Evolutionary conservation across 64 coral and sea anemone genomes (phyloP), one percentile per base, ranked within the genome.

Genomic region (Stichodactyla helianthus): DNA sequence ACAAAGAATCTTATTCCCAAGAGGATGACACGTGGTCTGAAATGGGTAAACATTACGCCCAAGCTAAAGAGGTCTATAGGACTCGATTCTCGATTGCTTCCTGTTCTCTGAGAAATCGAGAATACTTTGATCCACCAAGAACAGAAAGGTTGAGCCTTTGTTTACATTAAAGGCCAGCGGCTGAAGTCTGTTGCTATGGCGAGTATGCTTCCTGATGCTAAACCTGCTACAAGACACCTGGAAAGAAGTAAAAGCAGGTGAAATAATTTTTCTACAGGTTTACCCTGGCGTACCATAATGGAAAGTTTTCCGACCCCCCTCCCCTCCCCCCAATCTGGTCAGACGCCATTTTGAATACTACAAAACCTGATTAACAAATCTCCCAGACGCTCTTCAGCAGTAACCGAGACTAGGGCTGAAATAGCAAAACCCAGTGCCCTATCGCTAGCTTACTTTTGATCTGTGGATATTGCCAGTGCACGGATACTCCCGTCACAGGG

Each of bases 401-500:
- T 31, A 31, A 31, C 28, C 28, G 28, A 31, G 28, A 31, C 28
- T 31, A 31, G 35, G 35, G 2, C 35, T 44, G 35, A 44, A 44
- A 44, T 44, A 44, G 2, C 35, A 44, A 44, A 44, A 0, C 35
- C 1, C 35, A 44, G 2, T 44, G 35, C 35, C 35, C 35, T 44
- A 44, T 44, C 62, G 5, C 12, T 0, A 13, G 9, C 76, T 68
- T 77, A 89, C 93, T 89, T 95, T 77, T 95, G 89, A 54, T 95
- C 93, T 5, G 87, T 92, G 6, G 93, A 95, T 78, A 95, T 59
- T 10, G 82, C 77, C 0, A 95, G 83, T 28, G 93, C 93, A 52
- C 93, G 83, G 19, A 95, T 95, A 79, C 93, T 81, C 51, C 96
- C 90, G n/a, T 95, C 96, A 88, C 93, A 98, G 10, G 92, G 87